Percentiles rank a stretch among this genome's conserved stretches.
phyloP scores from a whole-genome alignment of 2,888 invertebrate species.

The Melanargia galathea region DNA sequence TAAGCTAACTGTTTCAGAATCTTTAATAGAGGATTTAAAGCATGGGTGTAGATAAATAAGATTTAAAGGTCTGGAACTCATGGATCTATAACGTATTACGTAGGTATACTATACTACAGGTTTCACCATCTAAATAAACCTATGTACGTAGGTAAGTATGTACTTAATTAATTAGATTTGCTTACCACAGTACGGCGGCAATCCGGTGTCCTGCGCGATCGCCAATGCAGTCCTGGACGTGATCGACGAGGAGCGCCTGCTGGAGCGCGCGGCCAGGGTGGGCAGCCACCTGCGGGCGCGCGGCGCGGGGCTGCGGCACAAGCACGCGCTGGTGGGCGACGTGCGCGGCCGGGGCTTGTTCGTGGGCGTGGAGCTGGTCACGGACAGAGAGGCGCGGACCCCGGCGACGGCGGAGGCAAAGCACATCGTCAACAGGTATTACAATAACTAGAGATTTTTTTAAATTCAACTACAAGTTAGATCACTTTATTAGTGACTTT shows the following conservation, averaged over 20 bases:
- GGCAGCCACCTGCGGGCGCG: constrained; percentile 90
- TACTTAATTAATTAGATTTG: background rate
- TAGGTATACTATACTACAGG: no score
- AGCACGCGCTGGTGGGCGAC: constrained; percentile 92
- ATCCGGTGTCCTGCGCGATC: constrained; percentile 98
- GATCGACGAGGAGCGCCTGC: constrained; percentile 92
- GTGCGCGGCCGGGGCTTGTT: constrained; percentile 96
- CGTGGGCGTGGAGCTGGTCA: constrained; percentile 96
- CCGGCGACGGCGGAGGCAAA: constrained; percentile 93
- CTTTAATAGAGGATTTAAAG: no score
- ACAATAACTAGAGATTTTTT: no score
- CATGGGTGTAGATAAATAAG: no score
- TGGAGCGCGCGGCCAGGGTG: constrained; percentile 90
- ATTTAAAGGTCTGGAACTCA: no score
- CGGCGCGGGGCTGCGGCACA: constrained; percentile 85
- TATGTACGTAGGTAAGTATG: no score
- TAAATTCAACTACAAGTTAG: no score
- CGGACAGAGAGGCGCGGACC: constrained; percentile 86
- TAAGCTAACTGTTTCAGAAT: no score
- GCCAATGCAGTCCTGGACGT: constrained; percentile 97
- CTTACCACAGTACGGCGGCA: constrained; percentile 93
- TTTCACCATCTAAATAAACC: no score
- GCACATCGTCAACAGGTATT: constrained; percentile 86
- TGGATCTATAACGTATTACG: no score
- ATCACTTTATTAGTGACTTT: no score